phyloP scores from a whole-genome alignment of 2,113 vertebrate genomes.

The Tyrannus savana region DNA sequence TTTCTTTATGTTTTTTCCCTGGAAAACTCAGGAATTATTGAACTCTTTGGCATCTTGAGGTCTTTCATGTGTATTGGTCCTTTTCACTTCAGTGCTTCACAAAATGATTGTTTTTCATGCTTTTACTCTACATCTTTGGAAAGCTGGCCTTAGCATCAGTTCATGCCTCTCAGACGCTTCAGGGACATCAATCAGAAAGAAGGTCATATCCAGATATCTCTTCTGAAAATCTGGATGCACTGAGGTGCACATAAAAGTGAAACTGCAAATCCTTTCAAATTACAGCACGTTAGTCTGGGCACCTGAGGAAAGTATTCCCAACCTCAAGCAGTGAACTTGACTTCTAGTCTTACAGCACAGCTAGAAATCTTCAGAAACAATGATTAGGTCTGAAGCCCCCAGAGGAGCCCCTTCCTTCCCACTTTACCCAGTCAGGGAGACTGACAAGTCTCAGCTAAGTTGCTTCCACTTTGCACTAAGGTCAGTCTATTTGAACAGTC shows the following conservation, averaged over 20 bases:
- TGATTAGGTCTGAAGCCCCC: background rate
- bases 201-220: background rate
- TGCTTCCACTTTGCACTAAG: background rate
- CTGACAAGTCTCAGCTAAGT: background rate
- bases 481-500: background rate
- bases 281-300: fast-evolving
- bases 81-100: constrained; percentile 9
- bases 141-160: background rate
- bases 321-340: background rate
- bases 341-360: background rate
- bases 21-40: background rate
- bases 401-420: background rate
- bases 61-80: background rate
- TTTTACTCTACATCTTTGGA: background rate
- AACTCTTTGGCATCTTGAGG: background rate
- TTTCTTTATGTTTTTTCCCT: background rate
- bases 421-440: background rate
- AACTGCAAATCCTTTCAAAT: background rate
- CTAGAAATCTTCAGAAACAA: background rate
- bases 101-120: background rate
- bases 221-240: background rate
- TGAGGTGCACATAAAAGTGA: background rate
- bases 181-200: background rate
- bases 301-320: background rate
- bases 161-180: background rate